Conservation (phyloP, 2,888 invertebrate genomes). For the Ophion slaviceki region DNA sequence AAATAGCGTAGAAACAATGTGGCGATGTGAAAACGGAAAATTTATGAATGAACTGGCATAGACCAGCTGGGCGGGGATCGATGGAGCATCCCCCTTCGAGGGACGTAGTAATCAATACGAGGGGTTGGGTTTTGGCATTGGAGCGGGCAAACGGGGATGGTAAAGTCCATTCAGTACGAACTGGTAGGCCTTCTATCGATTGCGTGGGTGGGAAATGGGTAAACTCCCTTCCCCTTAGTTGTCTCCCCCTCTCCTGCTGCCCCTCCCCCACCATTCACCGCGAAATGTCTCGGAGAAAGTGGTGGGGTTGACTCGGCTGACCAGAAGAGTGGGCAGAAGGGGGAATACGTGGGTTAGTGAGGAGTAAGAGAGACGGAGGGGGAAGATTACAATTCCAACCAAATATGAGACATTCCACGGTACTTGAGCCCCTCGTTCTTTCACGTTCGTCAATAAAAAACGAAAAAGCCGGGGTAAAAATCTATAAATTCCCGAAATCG, state of each 20-base stretch:
- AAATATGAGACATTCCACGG: conserved; percentile 12
- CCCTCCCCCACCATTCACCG: background rate
- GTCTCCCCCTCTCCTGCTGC: background rate
- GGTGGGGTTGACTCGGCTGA: conserved; percentile 25
- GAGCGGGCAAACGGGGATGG: conserved; percentile 75
- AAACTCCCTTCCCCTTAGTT: conserved; percentile 30
- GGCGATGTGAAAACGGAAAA: conserved; percentile 74
- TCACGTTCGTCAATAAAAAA: background rate
- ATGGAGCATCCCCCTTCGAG: conserved; percentile 78
- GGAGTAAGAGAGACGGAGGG: background rate
- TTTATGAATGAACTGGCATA: conserved; percentile 83
- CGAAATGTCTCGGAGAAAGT: conserved; percentile 31
- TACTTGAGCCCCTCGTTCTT: background rate
- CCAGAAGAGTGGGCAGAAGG: background rate
- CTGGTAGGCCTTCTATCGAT: conserved; percentile 81
- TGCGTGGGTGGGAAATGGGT: conserved; percentile 77
- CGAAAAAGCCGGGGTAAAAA: background rate
- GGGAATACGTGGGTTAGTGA: conserved; percentile 9
- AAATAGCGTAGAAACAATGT: conserved; percentile 18
- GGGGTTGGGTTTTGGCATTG: conserved; percentile 73
- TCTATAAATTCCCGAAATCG: background rate
- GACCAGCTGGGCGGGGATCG: conserved; percentile 80
- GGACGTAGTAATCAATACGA: conserved; percentile 82
- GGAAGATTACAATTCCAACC: conserved; percentile 28
- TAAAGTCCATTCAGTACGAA: conserved; percentile 83